Percentiles rank a stretch among this genome's conserved stretches.
Conservation (phyloP, 2,888 invertebrate genomes). For the Acleris cristana region DNA sequence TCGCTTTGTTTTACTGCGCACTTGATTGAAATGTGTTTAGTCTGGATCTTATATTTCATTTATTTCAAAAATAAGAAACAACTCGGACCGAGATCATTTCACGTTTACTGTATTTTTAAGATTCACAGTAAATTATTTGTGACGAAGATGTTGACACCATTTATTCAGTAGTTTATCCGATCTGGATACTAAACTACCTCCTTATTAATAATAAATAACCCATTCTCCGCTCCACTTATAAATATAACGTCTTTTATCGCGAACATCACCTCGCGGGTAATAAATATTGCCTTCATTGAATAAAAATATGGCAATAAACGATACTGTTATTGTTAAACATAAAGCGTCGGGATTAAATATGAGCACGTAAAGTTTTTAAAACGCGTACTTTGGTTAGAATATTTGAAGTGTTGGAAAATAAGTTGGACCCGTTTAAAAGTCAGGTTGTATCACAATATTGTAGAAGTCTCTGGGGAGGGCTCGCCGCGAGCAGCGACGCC, state of each 20-base stretch:
- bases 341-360: slow-evolving; percentile 44
- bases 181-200: slow-evolving; percentile 23
- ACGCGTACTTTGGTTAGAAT: slow-evolving; percentile 32
- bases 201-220: slow-evolving; percentile 46
- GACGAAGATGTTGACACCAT: background rate
- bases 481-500: slow-evolving; percentile 4
- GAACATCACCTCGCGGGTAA: slow-evolving; percentile 50
- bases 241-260: slow-evolving; percentile 55
- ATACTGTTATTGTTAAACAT: slow-evolving; percentile 48
- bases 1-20: slow-evolving; percentile 37
- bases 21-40: background rate
- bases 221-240: slow-evolving; percentile 48
- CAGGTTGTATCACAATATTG: slow-evolving; percentile 40
- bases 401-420: slow-evolving; percentile 32
- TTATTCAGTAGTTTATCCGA: background rate
- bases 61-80: too few relatives aligned
- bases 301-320: slow-evolving; percentile 57
- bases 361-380: slow-evolving; percentile 27
- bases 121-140: background rate
- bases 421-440: slow-evolving; percentile 34
- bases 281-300: slow-evolving; percentile 59
- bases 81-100: too few relatives aligned
- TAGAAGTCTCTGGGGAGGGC: slow-evolving; percentile 20
- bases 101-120: background rate
- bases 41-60: too few relatives aligned